Percentiles rank a stretch among this genome's conserved stretches.
Conservation (phyloP, 2,797 vertebrate genomes). For the Siniperca scherzeri region DNA sequence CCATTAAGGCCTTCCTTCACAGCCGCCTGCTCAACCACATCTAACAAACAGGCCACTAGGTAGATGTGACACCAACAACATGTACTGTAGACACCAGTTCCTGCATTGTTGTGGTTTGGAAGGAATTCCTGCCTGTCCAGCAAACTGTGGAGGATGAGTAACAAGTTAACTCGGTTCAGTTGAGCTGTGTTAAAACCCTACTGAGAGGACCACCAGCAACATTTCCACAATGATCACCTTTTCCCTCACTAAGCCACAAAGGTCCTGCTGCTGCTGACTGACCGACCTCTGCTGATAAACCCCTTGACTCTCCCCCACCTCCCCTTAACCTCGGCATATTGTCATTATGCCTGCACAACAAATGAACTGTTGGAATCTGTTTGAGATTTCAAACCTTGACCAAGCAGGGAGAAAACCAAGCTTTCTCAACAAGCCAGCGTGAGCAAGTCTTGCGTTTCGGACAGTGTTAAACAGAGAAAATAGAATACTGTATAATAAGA, state of each 20-base stretch:
- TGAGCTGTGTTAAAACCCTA: conserved; percentile 39
- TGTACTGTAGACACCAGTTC: background rate
- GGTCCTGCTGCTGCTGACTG: conserved; percentile 90
- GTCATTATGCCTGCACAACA: conserved; percentile 80
- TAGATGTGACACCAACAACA: conserved; percentile 9
- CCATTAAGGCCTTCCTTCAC: conserved; percentile 93
- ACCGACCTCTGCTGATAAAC: conserved; percentile 82
- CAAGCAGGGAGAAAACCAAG: conserved; percentile 87
- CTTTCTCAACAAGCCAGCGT: conserved; percentile 83
- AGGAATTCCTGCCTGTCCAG: conserved; percentile 21
- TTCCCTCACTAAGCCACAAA: conserved; percentile 87
- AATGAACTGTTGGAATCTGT: conserved; percentile 71
- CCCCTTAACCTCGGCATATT: conserved; percentile 68
- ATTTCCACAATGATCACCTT: conserved; percentile 84
- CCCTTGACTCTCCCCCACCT: conserved; percentile 41
- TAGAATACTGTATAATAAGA: conserved; percentile 80
- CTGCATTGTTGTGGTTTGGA: conserved; percentile 9
- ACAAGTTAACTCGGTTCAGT: conserved; percentile 25
- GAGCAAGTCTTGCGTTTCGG: conserved; percentile 75
- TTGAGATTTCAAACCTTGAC: conserved; percentile 81
- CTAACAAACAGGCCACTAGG: conserved; percentile 72
- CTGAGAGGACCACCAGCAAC: conserved; percentile 62
- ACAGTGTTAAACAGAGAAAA: conserved; percentile 90
- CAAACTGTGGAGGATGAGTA: conserved; percentile 6
- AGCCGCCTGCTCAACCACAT: conserved; percentile 92